Evolutionary conservation across 53 echinoderm and acorn worm species (phyloP).

Genomic region (Paelopatides confundens): DNA sequence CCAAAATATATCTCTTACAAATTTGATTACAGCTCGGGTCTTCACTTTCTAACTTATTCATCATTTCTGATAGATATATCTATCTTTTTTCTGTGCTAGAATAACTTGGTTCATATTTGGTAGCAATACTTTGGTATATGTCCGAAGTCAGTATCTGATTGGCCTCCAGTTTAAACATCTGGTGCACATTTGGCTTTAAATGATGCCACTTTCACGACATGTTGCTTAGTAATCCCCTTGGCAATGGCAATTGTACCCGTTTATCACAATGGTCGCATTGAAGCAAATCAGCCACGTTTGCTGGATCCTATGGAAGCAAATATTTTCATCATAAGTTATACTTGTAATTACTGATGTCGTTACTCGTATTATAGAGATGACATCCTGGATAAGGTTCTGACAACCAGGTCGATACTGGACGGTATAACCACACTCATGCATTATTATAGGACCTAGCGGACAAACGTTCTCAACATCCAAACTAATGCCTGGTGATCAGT

Average conservation of each 20-base stretch:
- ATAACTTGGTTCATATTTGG: conserved; percentile 14
- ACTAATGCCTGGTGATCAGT: too few relatives aligned
- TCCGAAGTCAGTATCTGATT: too few relatives aligned
- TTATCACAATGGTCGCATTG: conserved; percentile 25
- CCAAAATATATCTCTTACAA: too few relatives aligned
- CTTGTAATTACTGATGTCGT: not conserved
- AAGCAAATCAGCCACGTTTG: conserved; percentile 41
- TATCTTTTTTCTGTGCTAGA: not conserved
- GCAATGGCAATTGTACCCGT: conserved; percentile 47
- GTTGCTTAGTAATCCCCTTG: not conserved
- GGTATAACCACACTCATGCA: too few relatives aligned
- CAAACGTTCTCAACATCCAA: too few relatives aligned
- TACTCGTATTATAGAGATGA: not conserved
- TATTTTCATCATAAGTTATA: conserved; percentile 30
- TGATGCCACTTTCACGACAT: not conserved
- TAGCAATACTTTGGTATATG: too few relatives aligned
- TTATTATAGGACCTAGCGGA: too few relatives aligned
- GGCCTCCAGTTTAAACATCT: not conserved
- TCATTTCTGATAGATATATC: not conserved
- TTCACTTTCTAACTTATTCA: too few relatives aligned
- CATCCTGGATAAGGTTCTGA: conserved; percentile 43
- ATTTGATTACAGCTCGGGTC: too few relatives aligned
- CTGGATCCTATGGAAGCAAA: conserved; percentile 32
- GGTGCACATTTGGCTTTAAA: conserved; percentile 1
- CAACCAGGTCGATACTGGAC: too few relatives aligned